Percentiles rank a stretch among this genome's conserved stretches.
phyloP scores from a whole-genome alignment of 2,113 vertebrate species.

The Colossoma macropomum region DNA sequence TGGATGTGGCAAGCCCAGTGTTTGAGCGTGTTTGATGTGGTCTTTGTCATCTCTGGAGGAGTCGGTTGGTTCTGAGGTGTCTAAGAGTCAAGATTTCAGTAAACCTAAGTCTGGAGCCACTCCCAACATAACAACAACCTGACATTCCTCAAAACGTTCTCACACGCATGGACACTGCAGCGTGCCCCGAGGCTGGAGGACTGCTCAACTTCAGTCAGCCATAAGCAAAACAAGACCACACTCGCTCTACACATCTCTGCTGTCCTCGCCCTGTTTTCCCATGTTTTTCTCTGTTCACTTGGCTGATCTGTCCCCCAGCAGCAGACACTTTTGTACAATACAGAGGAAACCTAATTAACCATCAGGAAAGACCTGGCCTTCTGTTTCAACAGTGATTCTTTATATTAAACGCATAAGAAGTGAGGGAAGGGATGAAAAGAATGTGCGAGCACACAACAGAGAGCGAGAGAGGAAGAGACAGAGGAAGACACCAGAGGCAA shows the following conservation, averaged over 20 bases:
- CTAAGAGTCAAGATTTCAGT: constrained; percentile 39
- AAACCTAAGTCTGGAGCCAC: constrained; percentile 52
- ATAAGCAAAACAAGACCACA: constrained; percentile 40
- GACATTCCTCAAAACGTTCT: constrained; percentile 1
- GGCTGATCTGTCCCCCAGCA: constrained; percentile 26
- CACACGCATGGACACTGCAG: constrained; percentile 5
- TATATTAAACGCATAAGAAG: constrained; percentile 50
- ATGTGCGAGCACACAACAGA: constrained; percentile 12
- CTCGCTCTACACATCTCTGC: constrained; percentile 25
- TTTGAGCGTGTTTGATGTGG: constrained; percentile 19
- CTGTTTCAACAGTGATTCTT: constrained; percentile 58
- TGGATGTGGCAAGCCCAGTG: not conserved
- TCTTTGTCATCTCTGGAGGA: not conserved
- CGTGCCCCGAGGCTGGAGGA: constrained; percentile 17
- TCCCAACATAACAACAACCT: constrained; percentile 47
- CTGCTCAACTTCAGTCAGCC: constrained; percentile 18
- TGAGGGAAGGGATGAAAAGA: constrained; percentile 28
- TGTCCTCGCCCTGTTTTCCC: not conserved
- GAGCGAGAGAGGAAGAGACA: constrained; percentile 19
- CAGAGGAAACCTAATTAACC: constrained; percentile 25
- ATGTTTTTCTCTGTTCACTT: not conserved
- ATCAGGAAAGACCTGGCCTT: constrained; percentile 15
- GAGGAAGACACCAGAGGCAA: constrained; percentile 67
- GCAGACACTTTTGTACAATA: constrained; percentile 14
- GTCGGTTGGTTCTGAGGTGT: constrained; percentile 43